Conservation (phyloP, 2,113 vertebrate species). For the rabbit (Oryctolagus cuniculus) region mOryCun1.1 NC_091436.1:160070001-160070500, state of each 20-base stretch:
- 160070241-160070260: slow-evolving; percentile 68
- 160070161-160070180: too few species aligned
- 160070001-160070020: too few species aligned
- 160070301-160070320: slow-evolving; percentile 77
- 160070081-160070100: too few species aligned
- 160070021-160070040: too few species aligned
- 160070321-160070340: slow-evolving; percentile 70
- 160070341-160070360: slow-evolving; percentile 77
- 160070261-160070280: slow-evolving; percentile 56
- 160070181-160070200: too few species aligned
- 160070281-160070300: slow-evolving; percentile 59
- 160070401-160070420: neutral
- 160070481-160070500: slow-evolving; percentile 77
- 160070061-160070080: too few species aligned
- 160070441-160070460: slow-evolving; percentile 72
- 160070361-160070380: slow-evolving; percentile 72
- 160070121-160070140: too few species aligned
- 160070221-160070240: too few species aligned
- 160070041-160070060: too few species aligned
- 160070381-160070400: slow-evolving; percentile 72
- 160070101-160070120: too few species aligned
- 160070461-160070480: slow-evolving; percentile 79
- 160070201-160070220: too few species aligned
- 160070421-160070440: slow-evolving; percentile 77
- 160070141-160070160: too few species aligned